A percentile compares a stretch with the other conserved stretches of the same genome.
Evolutionary conservation across 92 coral and sea anemone genomes (phyloP).

Genomic region (Epizoanthus rinbou): DNA sequence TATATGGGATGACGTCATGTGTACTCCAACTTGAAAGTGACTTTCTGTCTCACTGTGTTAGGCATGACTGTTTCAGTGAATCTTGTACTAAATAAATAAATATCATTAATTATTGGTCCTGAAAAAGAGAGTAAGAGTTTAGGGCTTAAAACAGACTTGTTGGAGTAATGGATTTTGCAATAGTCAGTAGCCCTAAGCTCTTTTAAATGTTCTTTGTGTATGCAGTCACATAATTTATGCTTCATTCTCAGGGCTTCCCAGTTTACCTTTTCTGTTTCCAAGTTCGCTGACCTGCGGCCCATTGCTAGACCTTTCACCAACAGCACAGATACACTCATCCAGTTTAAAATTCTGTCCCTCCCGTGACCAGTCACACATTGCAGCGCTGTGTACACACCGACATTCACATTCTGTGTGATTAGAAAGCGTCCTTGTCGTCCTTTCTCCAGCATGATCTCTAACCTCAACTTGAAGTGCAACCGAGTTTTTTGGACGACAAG

Average conservation of each 20-base stretch:
- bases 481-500: neutral
- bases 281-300: neutral
- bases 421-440: neutral
- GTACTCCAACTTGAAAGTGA: too few species aligned
- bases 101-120: too few species aligned
- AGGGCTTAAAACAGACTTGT: too few species aligned
- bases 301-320: neutral
- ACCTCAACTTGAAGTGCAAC: conserved; percentile 5
- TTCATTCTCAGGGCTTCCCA: neutral
- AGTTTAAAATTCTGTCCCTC: neutral
- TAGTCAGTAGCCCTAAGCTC: too few species aligned
- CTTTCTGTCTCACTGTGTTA: too few species aligned
- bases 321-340: neutral
- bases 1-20: too few species aligned
- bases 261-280: conserved; percentile 14
- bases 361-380: neutral
- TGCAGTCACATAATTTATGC: neutral
- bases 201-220: too few species aligned
- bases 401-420: conserved; percentile 37
- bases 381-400: neutral
- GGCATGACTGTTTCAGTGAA: too few species aligned
- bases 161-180: too few species aligned
- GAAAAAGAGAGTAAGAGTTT: too few species aligned
- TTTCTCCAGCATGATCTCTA: neutral
- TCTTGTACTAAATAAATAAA: too few species aligned